Base-by-base conservation (phyloP, 2,888 invertebrate species). In the Folsomia candida region DNA sequence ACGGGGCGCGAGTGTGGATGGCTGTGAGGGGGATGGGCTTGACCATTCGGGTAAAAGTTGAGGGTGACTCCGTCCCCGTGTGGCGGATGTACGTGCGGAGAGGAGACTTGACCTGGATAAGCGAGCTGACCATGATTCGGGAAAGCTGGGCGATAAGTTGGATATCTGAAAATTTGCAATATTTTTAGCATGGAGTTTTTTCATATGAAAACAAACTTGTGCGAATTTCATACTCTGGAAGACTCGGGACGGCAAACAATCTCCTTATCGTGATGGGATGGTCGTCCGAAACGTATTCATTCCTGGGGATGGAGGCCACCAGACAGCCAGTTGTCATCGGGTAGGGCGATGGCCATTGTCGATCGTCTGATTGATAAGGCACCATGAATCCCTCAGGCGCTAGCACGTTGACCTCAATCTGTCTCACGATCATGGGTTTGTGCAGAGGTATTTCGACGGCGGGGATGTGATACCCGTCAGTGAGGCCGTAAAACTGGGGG, bases 361-460 rank as follows among this genome's bases (percentile, higher is more conserved):
- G 26, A 29, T 65, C 67, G 1, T 62, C 68, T 4, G n/a, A 22
- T 65, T 70, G 54, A 18, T 28, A 74, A 1, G 74, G 74, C 2
- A 74, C 70, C 74, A 70, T 76, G 58, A 74, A 77, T 6, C 76
- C 79, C 9, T 75, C 69, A n/a, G 79, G 79, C 2, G 79, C 77
- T 18, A 71, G 24, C 1, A 79, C 75, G 9, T 71, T 67, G 9
- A 67, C 68, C 20, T 74, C 67, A 14, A 76, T 51, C 9, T 58
- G 65, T 20, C 68, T 47, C 4, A 79, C 67, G 11, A 75, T 65
- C 29, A 79, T 68, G 2, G 79, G 79, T 29, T 71, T 73, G 24
- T 73, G 64, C 47, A 79, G 27, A 26, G 77, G 76, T 9, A 79
- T 75, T 68, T 79, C 78, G n/a, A 79, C 73, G 1, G 78, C 79